Evolutionary conservation across 2,888 invertebrate genomes (phyloP).

Genomic region (Ceriagrion tenellum): DNA sequence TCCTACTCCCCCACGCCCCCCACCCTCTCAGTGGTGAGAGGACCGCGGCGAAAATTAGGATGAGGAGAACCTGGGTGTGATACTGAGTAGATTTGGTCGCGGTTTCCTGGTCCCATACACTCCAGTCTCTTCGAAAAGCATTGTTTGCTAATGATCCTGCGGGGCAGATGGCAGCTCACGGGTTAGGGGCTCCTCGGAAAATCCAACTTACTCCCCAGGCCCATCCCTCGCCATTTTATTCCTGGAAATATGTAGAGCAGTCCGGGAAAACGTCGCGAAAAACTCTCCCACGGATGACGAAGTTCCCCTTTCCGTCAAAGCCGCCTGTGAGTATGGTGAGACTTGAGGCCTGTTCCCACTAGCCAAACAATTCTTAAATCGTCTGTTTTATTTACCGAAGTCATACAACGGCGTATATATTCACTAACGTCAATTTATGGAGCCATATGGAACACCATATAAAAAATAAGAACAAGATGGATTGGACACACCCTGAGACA

Average conservation of each 20-base stretch:
- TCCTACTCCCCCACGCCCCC: no score
- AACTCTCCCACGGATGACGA: background rate
- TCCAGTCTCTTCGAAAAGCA: background rate
- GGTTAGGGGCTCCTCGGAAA: no score
- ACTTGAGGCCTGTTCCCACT: background rate
- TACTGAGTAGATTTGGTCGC: no score
- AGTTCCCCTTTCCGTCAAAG: background rate
- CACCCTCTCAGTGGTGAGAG: background rate
- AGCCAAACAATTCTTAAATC: background rate
- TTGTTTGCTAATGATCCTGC: background rate
- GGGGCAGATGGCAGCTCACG: background rate
- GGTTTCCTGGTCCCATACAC: no score
- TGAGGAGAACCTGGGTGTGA: no score
- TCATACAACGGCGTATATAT: no score
- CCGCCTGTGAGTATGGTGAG: background rate
- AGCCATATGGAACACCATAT: no score
- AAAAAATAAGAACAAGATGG: no score
- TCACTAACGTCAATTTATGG: no score
- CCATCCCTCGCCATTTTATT: background rate
- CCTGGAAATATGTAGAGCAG: background rate
- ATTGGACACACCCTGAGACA: no score
- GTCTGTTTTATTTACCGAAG: background rate
- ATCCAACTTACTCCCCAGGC: no score
- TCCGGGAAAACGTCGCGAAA: background rate
- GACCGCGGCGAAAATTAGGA: no score